Base-by-base conservation (phyloP, 2,797 vertebrate genomes). In the Falco columbarius region DNA sequence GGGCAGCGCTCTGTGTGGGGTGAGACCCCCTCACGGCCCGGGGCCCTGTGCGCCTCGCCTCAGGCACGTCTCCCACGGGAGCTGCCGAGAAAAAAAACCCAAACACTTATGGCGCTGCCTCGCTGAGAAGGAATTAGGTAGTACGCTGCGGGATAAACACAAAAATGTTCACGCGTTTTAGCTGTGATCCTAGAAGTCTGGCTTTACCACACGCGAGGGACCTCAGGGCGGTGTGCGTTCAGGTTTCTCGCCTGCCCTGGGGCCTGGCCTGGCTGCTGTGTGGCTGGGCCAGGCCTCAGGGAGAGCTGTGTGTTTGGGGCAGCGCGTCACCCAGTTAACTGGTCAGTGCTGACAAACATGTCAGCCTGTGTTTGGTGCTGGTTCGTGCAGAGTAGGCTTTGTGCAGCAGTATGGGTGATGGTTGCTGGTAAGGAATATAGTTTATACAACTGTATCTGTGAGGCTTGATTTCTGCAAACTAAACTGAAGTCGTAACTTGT, bases 161-260 rank as follows among this genome's bases (percentile, higher is more conserved):
- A 6, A 9, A 36, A 7, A 3, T 7, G 5, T 5, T 34, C 14
- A 1, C 3, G 0, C 1, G 0, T 40, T 34, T 32, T 19, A 9
- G 7, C 6, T 8, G 56, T 3, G 17, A 5, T 36, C 3, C 9
- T 23, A 4, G 2, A 20, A 44, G 18, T 15, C 14, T 0, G 2
- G 4, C 6, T 9, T 58, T n/a, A 5, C 6, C 42, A 0, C 8
- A 6, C 9, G 20, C 19, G 19, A 10, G 19, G 26, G 16, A 10
- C 5, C 23, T 51, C 4, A 2, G 38, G 14, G 21, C 1, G 0
- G 3, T 7, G 16, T 6, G 40, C 1, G 7, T 3, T 26, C 7
- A 0, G 34, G 6, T 61, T 38, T 51, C 23, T 7, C 0, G 8
- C 2, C 30, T 2, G 47, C 30, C 27, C 9, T 5, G 34, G 17